Evolutionary conservation across 2,113 vertebrate genomes (phyloP).

Genomic region (Caloenas nicobarica): DNA sequence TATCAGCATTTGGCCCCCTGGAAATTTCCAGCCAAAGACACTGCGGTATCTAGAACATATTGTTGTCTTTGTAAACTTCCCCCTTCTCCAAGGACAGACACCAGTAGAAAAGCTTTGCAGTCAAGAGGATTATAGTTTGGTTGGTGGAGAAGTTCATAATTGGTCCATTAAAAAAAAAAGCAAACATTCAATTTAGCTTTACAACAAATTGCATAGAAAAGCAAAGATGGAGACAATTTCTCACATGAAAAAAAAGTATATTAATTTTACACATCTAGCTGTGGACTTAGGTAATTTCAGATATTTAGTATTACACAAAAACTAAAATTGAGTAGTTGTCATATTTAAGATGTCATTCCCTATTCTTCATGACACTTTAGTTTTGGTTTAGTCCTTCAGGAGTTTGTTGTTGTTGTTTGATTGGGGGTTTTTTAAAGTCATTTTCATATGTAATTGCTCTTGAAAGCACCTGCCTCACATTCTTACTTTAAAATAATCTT

Average conservation of each 20-base stretch:
- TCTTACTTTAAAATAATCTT: neutral
- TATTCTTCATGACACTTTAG: neutral
- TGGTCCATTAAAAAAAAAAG: neutral
- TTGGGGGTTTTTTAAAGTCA: no score
- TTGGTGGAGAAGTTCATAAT: neutral
- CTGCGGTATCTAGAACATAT: neutral
- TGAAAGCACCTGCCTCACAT: neutral
- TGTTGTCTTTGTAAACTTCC: fast-evolving
- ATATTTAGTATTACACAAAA: neutral
- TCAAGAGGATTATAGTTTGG: neutral
- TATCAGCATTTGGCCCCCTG: neutral
- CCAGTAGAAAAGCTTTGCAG: neutral
- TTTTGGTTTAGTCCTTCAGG: neutral
- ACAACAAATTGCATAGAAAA: neutral
- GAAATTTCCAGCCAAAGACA: neutral
- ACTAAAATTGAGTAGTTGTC: neutral
- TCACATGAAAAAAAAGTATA: neutral
- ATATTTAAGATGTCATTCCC: neutral
- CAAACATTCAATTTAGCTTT: neutral
- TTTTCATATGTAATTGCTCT: neutral
- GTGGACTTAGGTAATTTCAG: neutral
- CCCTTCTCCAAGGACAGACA: neutral
- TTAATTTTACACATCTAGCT: neutral
- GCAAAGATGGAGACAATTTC: neutral
- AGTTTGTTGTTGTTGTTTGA: no score